These are phyloP conservation scores for Philhelius pedissequus DNA, from an alignment of 2,888 invertebrate genomes.

Conservation along the genomic window DNA sequence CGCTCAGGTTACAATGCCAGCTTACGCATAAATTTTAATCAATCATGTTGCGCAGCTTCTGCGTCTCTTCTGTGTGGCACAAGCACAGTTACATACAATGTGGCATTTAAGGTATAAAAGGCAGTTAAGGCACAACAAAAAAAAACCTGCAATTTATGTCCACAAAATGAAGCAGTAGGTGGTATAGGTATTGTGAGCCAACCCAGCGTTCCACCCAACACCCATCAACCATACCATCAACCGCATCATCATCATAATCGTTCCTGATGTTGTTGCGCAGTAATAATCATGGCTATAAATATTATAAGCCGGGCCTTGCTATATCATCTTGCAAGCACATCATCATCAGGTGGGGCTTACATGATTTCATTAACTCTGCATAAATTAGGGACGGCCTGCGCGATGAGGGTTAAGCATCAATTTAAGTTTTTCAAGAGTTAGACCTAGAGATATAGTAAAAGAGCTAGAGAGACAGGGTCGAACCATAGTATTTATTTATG, in stretches of 20 bases:
- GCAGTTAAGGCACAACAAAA: conserved; percentile 9
- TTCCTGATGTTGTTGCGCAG: conserved; percentile 11
- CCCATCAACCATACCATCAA: not conserved
- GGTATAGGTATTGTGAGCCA: conserved; percentile 14
- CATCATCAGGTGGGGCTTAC: conserved; percentile 59
- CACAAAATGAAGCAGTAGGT: conserved; percentile 37
- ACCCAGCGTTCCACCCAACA: not conserved
- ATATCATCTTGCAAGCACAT: conserved; percentile 31
- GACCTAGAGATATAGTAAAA: not conserved
- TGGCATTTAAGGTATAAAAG: conserved; percentile 35
- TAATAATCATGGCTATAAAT: conserved; percentile 55
- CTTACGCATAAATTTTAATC: conserved; percentile 68
- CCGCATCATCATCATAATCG: conserved; percentile 22
- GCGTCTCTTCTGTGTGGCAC: conserved; percentile 30
- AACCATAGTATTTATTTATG: not conserved
- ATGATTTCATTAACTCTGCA: conserved; percentile 69
- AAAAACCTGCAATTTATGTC: conserved; percentile 28
- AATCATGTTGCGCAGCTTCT: conserved; percentile 53
- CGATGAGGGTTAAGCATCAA: conserved; percentile 54
- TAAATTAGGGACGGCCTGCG: conserved; percentile 63
- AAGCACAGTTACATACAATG: conserved; percentile 5
- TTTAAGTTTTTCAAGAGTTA: conserved; percentile 11
- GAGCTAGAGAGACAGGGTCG: not conserved
- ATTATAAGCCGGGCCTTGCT: conserved; percentile 15
- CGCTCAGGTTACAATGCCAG: conserved; percentile 48